These are phyloP conservation scores for Pachyuromys duprasi DNA, from an alignment of 2,797 vertebrate species.

Conservation along the genomic window DNA sequence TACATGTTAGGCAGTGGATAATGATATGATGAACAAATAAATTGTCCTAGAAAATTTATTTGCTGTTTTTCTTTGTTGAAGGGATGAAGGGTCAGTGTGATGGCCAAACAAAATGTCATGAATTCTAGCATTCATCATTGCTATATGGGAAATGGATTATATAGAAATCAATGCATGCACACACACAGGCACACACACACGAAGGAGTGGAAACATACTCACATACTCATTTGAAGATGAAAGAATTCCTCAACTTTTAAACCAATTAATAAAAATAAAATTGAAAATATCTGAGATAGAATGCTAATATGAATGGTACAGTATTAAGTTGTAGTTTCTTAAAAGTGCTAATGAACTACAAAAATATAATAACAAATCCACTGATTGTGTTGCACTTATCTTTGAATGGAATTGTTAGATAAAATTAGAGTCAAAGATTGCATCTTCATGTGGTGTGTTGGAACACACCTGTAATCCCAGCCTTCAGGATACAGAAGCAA, in stretches of 20 bases:
- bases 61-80: not conserved
- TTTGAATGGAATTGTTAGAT: constrained; percentile 39
- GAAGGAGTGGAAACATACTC: too few relatives aligned
- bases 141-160: not conserved
- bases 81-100: not conserved
- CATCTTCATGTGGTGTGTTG: not conserved
- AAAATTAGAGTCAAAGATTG: not conserved
- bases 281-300: not conserved
- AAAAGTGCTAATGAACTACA: not conserved
- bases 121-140: not conserved
- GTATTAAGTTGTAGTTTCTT: constrained; percentile 23
- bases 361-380: not conserved
- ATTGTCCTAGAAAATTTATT: not conserved
- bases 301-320: not conserved
- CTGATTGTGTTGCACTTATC: not conserved
- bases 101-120: not conserved
- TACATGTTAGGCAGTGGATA: not conserved
- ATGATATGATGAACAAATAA: not conserved
- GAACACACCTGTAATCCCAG: not conserved
- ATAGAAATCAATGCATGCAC: not conserved
- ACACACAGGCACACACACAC: not conserved
- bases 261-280: not conserved
- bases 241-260: constrained; percentile 49
- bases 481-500: not conserved
- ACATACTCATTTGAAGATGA: not conserved